Conservation (phyloP, 1,140 invertebrate genomes). For the Ericerus pela region DNA sequence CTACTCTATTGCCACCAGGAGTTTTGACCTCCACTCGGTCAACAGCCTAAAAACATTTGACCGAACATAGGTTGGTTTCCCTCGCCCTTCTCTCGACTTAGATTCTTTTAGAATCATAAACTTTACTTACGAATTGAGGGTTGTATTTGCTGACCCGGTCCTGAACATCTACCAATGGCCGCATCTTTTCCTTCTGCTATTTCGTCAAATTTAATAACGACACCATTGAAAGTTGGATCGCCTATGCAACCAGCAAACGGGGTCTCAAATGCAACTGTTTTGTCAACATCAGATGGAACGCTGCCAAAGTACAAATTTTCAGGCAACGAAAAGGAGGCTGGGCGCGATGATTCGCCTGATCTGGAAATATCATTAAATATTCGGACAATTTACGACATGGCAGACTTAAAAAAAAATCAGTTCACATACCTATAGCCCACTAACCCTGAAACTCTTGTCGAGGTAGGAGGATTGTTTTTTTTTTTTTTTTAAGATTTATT, state of each 20-base stretch:
- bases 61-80: too few relatives aligned
- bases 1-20: too few relatives aligned
- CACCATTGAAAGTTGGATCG: slow-evolving; percentile 68
- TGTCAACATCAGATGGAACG: slow-evolving; percentile 42
- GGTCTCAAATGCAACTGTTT: slow-evolving; percentile 29
- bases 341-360: not conserved
- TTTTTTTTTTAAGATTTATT: too few relatives aligned
- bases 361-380: not conserved
- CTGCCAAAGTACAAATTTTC: slow-evolving; percentile 71
- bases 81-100: too few relatives aligned
- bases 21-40: too few relatives aligned
- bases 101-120: too few relatives aligned
- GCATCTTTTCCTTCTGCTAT: slow-evolving; percentile 44
- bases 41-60: too few relatives aligned
- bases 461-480: too few relatives aligned
- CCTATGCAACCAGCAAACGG: slow-evolving; percentile 71
- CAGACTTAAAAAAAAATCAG: not conserved
- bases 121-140: too few relatives aligned
- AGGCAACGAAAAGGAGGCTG: slow-evolving; percentile 41
- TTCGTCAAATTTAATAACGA: slow-evolving; percentile 65
- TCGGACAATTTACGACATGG: not conserved
- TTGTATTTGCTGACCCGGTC: too few relatives aligned
- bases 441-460: too few relatives aligned
- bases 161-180: slow-evolving; percentile 47
- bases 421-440: too few relatives aligned